Conservation (phyloP, 2,113 vertebrate species). For the Periophthalmus modestus region DNA sequence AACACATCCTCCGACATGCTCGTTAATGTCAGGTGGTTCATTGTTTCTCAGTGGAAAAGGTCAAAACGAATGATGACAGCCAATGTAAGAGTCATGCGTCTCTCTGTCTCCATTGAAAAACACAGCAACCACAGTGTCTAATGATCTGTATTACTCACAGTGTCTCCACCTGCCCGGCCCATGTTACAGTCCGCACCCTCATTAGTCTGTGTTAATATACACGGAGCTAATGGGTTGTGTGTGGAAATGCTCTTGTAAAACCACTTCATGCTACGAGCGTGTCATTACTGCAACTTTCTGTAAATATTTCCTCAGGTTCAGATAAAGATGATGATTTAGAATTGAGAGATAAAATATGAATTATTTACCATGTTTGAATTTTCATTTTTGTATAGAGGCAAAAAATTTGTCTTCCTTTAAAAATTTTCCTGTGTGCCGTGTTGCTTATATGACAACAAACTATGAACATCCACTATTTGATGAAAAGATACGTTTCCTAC, state of each 20-base stretch:
- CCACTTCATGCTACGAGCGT: slow-evolving; percentile 17
- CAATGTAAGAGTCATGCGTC: slow-evolving; percentile 28
- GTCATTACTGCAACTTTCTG: slow-evolving; percentile 7
- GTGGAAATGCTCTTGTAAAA: slow-evolving; percentile 38
- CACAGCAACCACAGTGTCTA: slow-evolving; percentile 5
- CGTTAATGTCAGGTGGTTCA: slow-evolving; percentile 48
- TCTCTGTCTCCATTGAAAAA: slow-evolving; percentile 10
- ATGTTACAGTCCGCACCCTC: slow-evolving; percentile 35
- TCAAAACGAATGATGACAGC: slow-evolving; percentile 42
- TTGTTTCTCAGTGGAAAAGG: slow-evolving; percentile 48
- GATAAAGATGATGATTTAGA: slow-evolving; percentile 44
- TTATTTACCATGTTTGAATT: slow-evolving; percentile 2
- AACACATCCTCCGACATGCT: slow-evolving; percentile 40
- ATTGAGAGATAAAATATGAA: slow-evolving; percentile 3
- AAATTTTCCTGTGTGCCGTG: too few relatives aligned
- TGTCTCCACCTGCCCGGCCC: slow-evolving; percentile 37
- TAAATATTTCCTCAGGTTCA: slow-evolving; percentile 45
- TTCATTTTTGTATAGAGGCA: background rate
- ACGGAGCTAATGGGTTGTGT: slow-evolving; percentile 36
- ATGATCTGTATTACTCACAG: slow-evolving; percentile 30
- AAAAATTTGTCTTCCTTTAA: background rate
- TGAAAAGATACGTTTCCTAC: too few relatives aligned
- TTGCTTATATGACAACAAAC: too few relatives aligned
- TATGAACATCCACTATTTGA: too few relatives aligned
- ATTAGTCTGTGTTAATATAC: slow-evolving; percentile 50